Conservation (phyloP, 2,113 vertebrate species). For the Saccopteryx leptura region DNA sequence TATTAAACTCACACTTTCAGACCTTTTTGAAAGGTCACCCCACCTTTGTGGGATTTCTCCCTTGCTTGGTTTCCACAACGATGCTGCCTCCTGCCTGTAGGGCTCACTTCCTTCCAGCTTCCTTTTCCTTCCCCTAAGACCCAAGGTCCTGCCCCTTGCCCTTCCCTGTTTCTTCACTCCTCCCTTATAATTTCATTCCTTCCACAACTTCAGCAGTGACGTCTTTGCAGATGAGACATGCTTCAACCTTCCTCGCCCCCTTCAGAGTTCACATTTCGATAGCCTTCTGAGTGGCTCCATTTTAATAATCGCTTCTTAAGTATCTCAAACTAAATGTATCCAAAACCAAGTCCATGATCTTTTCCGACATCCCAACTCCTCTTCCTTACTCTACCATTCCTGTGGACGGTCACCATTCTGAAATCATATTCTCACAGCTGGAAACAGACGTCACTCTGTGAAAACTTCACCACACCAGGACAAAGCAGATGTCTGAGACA, state of each 20-base stretch:
- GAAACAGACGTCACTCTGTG: background rate
- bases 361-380: background rate
- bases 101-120: background rate
- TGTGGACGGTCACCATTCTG: background rate
- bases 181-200: background rate
- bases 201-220: background rate
- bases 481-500: background rate
- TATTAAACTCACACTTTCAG: background rate
- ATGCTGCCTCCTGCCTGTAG: accelerated
- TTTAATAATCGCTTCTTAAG: background rate
- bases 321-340: background rate
- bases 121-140: background rate
- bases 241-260: background rate
- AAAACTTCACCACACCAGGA: background rate
- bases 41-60: background rate
- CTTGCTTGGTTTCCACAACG: background rate
- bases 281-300: background rate
- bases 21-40: background rate
- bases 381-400: background rate
- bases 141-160: background rate
- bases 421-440: background rate
- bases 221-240: background rate
- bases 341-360: background rate
- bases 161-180: background rate
- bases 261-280: background rate